These are phyloP conservation scores for Diplazon laetatorius DNA, from an alignment of 2,888 invertebrate genomes.

Conservation along the genomic window DNA sequence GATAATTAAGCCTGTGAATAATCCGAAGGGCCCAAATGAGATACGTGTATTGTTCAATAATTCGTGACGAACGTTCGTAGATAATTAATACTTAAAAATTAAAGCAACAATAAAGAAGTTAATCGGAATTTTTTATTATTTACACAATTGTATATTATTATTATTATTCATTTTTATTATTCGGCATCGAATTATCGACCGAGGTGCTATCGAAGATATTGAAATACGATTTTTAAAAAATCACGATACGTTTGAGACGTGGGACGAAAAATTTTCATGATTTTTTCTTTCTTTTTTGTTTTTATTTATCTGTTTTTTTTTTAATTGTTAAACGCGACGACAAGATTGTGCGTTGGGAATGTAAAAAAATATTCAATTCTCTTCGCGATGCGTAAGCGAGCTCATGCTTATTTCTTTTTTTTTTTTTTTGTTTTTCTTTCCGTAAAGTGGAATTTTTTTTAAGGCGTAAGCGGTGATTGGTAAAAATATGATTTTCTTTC, in stretches of 20 bases:
- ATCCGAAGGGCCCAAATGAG: constrained; percentile 26
- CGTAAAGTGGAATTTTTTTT: constrained; percentile 35
- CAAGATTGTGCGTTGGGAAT: constrained; percentile 27
- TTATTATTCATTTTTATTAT: too few relatives aligned
- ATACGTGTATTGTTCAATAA: constrained; percentile 12
- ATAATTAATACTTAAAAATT: constrained; percentile 57
- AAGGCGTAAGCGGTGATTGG: constrained; percentile 38
- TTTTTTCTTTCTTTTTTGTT: not conserved
- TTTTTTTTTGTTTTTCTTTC: constrained; percentile 26
- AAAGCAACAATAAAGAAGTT: constrained; percentile 60
- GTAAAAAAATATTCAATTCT: constrained; percentile 34
- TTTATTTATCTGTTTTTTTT: not conserved
- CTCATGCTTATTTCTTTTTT: too few relatives aligned
- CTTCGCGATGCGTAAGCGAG: constrained; percentile 16
- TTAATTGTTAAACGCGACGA: not conserved
- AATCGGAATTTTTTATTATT: constrained; percentile 55
- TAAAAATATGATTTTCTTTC: constrained; percentile 6
- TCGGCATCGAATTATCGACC: constrained; percentile 1
- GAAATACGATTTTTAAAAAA: too few relatives aligned
- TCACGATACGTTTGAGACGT: not conserved
- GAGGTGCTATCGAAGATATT: constrained; percentile 8
- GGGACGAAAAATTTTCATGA: not conserved
- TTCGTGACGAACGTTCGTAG: constrained; percentile 13
- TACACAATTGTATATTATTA: constrained; percentile 56
- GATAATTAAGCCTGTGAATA: constrained; percentile 57